These are phyloP conservation scores for Hydrotaea diabolus DNA, from an alignment of 2,888 invertebrate genomes.

Conservation along the genomic window DNA sequence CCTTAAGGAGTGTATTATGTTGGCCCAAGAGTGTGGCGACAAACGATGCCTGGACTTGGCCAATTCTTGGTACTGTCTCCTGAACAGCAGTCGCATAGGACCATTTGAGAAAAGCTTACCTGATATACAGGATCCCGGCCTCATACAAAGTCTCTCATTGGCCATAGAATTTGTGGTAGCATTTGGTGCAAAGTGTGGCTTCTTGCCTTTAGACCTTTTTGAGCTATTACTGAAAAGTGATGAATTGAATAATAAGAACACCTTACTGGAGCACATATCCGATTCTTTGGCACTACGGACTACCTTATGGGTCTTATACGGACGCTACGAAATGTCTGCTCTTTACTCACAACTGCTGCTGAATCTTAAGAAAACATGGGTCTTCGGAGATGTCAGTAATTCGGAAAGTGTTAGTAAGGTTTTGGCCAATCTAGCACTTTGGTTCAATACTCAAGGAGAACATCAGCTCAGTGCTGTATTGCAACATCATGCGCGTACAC, in stretches of 20 bases:
- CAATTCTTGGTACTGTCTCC: conserved; percentile 89
- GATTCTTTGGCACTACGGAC: conserved; percentile 91
- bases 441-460: conserved; percentile 81
- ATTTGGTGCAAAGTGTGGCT: conserved; percentile 84
- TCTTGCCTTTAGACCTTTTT: conserved; percentile 80
- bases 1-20: conserved; percentile 92
- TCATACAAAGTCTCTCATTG: conserved; percentile 87
- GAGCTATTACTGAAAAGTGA: conserved; percentile 92
- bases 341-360: conserved; percentile 90
- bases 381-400: conserved; percentile 82
- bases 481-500: conserved; percentile 84
- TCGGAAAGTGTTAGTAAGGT: conserved; percentile 87
- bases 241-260: conserved; percentile 91
- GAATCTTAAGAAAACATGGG: conserved; percentile 85
- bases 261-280: conserved; percentile 89
- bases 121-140: conserved; percentile 85
- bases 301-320: conserved; percentile 93
- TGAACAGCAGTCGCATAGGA: conserved; percentile 82
- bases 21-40: conserved; percentile 94
- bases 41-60: conserved; percentile 92
- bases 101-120: conserved; percentile 86
- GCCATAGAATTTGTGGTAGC: conserved; percentile 90
- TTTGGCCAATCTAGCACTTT: conserved; percentile 85
- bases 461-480: conserved; percentile 84
- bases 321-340: conserved; percentile 91